These are phyloP conservation scores for Odobenus rosmarus DNA, from an alignment of 2,113 vertebrate species.

Conservation along the genomic window DNA sequence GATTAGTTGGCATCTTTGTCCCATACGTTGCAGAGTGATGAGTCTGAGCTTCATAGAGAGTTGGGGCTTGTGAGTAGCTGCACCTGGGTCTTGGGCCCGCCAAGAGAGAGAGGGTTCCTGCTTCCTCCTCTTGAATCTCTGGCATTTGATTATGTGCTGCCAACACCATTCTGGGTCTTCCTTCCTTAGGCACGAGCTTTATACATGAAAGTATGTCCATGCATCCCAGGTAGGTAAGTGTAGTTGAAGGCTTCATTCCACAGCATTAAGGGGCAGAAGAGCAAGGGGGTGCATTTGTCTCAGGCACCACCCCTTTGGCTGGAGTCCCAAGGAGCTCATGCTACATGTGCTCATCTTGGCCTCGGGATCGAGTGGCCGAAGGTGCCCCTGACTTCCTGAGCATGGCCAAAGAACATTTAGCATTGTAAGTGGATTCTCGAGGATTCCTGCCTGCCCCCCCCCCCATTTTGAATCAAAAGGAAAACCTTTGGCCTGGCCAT, in stretches of 20 bases:
- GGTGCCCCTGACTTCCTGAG: neutral
- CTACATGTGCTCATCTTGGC: neutral
- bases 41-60: neutral
- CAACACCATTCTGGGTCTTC: neutral
- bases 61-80: neutral
- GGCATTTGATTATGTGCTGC: neutral
- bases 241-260: neutral
- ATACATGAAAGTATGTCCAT: neutral
- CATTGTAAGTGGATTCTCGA: neutral
- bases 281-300: neutral
- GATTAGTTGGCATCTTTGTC: neutral
- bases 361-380: neutral
- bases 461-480: neutral
- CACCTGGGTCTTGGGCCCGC: neutral
- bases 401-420: too few species aligned
- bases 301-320: neutral
- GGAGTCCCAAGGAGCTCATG: neutral
- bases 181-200: neutral
- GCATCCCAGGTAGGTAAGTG: accelerated
- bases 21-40: accelerated
- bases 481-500: neutral
- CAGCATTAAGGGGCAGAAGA: accelerated
- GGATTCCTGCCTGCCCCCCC: neutral
- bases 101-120: neutral
- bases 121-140: neutral